Percentiles rank a stretch among this genome's conserved stretches.
These are phyloP conservation scores for Hippocampus comes DNA, from an alignment of 2,113 vertebrate genomes.

Conservation along the genomic window DNA sequence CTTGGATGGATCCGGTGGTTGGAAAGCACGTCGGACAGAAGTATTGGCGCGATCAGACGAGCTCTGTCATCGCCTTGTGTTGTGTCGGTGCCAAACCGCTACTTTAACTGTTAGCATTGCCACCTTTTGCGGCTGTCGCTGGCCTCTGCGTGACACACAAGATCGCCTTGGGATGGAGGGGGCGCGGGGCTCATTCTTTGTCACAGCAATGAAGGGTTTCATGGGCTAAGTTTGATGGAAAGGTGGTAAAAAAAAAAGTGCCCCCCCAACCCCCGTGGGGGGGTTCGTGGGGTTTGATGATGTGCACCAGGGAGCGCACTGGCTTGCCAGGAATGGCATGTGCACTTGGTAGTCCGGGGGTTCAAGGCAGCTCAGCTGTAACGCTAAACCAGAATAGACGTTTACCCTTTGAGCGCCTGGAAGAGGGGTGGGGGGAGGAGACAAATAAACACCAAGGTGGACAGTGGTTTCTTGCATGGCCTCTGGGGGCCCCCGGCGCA, in stretches of 20 bases:
- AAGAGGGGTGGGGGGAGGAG: conserved; percentile 45
- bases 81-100: conserved; percentile 59
- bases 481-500: conserved; percentile 14
- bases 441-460: conserved; percentile 77
- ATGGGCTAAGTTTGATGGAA: conserved; percentile 26
- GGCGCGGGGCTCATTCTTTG: conserved; percentile 27
- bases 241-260: conserved; percentile 55
- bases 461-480: conserved; percentile 50
- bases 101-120: conserved; percentile 58
- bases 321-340: conserved; percentile 75
- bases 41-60: conserved; percentile 49
- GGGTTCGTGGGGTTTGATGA: conserved; percentile 54
- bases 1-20: conserved; percentile 38
- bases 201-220: conserved; percentile 15
- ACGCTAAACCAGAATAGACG: conserved; percentile 78
- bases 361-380: conserved; percentile 76
- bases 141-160: conserved; percentile 47
- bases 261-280: conserved; percentile 40
- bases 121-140: conserved; percentile 53
- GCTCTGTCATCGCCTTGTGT: conserved; percentile 63
- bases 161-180: no score
- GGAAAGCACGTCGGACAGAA: conserved; percentile 44
- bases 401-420: conserved; percentile 77
- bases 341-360: conserved; percentile 57
- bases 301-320: conserved; percentile 55